Percentiles rank a stretch among this genome's conserved stretches.
Evolutionary conservation across 2,113 vertebrate genomes (phyloP).

Genomic region (Hemicordylus capensis): DNA sequence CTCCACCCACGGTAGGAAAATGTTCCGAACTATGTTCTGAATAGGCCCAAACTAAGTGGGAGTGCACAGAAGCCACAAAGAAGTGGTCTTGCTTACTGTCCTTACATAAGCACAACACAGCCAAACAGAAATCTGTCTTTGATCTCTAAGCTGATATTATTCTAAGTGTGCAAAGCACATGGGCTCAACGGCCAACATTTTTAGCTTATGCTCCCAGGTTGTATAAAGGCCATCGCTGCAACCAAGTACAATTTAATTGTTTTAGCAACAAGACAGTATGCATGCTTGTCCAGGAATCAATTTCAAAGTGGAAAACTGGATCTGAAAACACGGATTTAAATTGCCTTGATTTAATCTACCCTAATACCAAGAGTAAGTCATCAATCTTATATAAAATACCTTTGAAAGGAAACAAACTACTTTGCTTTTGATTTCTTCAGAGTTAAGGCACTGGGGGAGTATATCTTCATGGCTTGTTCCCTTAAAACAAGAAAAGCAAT

Average conservation of each 20-base stretch:
- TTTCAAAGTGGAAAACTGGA: not conserved
- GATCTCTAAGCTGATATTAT: not conserved
- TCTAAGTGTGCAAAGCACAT: not conserved
- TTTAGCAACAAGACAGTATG: not conserved
- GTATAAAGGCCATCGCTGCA: not conserved
- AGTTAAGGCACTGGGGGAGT: conserved; percentile 86
- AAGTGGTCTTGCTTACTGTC: not conserved
- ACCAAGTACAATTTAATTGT: not conserved
- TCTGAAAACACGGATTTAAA: not conserved
- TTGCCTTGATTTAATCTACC: not conserved
- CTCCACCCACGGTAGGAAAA: not conserved
- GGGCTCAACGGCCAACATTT: not conserved
- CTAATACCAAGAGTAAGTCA: not conserved
- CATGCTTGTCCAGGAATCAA: not conserved
- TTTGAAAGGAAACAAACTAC: conserved; percentile 91
- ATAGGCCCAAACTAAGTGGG: too few species aligned
- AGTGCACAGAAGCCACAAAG: not conserved
- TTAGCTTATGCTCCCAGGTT: not conserved
- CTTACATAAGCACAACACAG: not conserved
- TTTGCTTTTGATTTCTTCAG: conserved; percentile 85
- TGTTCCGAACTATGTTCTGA: not conserved
- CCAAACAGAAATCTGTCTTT: not conserved
- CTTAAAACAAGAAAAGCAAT: conserved; percentile 68
- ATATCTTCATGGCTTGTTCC: conserved; percentile 90
- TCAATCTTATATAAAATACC: conserved; percentile 72